These are phyloP conservation scores for Apamea epomidion DNA, from an alignment of 2,888 invertebrate species.

Conservation along the genomic window DNA sequence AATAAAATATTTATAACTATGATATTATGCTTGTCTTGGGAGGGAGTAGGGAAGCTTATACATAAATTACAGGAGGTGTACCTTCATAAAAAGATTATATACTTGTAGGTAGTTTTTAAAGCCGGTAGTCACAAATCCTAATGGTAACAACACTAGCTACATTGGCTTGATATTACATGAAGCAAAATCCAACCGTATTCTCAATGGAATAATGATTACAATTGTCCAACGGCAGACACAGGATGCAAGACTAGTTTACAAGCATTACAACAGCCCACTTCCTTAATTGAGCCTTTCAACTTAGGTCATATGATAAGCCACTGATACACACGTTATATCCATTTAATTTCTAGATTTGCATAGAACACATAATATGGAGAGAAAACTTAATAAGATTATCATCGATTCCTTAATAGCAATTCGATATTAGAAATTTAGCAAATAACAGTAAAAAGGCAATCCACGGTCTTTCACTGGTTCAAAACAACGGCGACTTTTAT, in stretches of 20 bases:
- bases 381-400: conserved; percentile 50
- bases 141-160: conserved; percentile 27
- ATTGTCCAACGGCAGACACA: conserved; percentile 26
- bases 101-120: conserved; percentile 29
- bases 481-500: conserved; percentile 53
- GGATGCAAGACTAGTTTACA: conserved; percentile 56
- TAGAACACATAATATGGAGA: conserved; percentile 39
- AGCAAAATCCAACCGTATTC: conserved; percentile 32
- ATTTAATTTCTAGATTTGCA: conserved; percentile 40
- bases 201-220: conserved; percentile 15
- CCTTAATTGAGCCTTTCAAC: conserved; percentile 58
- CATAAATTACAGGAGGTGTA: conserved; percentile 14
- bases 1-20: conserved; percentile 7
- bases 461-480: conserved; percentile 43
- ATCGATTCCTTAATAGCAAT: conserved; percentile 39
- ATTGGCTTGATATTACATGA: not conserved
- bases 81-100: conserved; percentile 22
- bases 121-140: conserved; percentile 30
- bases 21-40: conserved; percentile 9
- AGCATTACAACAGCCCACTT: conserved; percentile 55
- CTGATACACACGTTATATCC: conserved; percentile 43
- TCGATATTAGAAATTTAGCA: conserved; percentile 54
- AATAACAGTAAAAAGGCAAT: conserved; percentile 60
- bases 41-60: not conserved
- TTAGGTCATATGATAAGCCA: conserved; percentile 56